Base-by-base conservation (phyloP, 2,888 invertebrate genomes). In the Antheraea yamamai region DNA sequence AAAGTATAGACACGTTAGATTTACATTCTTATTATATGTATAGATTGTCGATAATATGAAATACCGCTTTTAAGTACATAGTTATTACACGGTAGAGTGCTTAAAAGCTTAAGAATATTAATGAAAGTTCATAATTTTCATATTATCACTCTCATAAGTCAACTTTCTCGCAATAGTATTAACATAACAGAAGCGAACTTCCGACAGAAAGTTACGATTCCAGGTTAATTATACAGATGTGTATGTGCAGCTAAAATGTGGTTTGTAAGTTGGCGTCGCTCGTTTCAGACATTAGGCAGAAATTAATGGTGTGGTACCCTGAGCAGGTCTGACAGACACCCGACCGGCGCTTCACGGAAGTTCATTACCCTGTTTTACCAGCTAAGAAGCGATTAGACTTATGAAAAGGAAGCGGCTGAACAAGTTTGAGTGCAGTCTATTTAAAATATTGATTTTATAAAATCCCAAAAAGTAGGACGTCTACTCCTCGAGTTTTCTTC, bases 281-380 rank as follows among this genome's bases (percentile, higher is more conserved):
- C 86, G 88, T 87, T 89, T 86, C 87, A 89, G 86, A 89, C 91
- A 89, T 92, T 91, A 90, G 87, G 89, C 86, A 86, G 88, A 90
- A 91, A 92, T 92, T 93, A 92, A 92, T 92, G 91, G 92, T 84
- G 91, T 89, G 89, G 90, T 88, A 85, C 89, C 81, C 82, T 87
- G 86, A 83, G 85, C 79, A 82, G 82, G 85, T 85, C 89, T 89
- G 89, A 89, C 89, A 88, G 89, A 89, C 87, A 84, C 86, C 85
- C 77, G 83, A 84, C 80, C 78, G 75, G 79, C 79, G 87, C 26
- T 75, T 78, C 79, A 87, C 30, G 64, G 64, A 66, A 66, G 88
- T 89, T 89, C 89, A 87, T 89, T 89, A 88, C 86, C 85, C 83
- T 81, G 84, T 83, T 87, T 88, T 85, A 79, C 82, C 81, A 80